phyloP scores from a whole-genome alignment of 1,140 invertebrate genomes.

The Drosophila lacertosa region DNA sequence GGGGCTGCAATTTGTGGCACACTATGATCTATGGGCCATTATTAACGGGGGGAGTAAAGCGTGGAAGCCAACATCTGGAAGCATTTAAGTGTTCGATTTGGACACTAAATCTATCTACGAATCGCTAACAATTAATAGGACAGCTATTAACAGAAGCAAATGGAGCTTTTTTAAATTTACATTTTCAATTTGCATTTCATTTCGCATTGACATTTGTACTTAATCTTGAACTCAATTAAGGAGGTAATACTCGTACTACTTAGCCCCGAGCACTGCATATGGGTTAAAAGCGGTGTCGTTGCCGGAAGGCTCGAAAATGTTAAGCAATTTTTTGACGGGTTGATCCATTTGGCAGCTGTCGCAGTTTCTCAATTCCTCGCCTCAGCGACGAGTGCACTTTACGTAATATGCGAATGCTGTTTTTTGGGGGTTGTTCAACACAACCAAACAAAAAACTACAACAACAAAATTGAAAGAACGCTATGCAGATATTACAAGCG shows the following conservation, averaged over 20 bases:
- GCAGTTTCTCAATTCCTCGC: conserved; percentile 36
- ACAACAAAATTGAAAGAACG: conserved; percentile 7
- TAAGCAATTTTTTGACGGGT: conserved; percentile 31
- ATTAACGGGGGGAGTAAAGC: background rate
- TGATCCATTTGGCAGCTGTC: conserved; percentile 44
- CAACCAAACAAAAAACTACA: background rate
- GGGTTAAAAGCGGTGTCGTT: conserved; percentile 53
- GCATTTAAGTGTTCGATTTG: conserved; percentile 68
- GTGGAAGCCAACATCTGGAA: conserved; percentile 48
- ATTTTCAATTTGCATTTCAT: conserved; percentile 56
- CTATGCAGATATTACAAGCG: conserved; percentile 33
- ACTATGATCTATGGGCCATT: conserved; percentile 33
- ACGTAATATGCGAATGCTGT: conserved; percentile 34
- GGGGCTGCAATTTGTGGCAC: conserved; percentile 41
- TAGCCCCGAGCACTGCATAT: conserved; percentile 46
- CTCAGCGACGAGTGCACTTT: conserved; percentile 45
- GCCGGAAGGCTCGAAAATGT: conserved; percentile 28
- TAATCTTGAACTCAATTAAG: conserved; percentile 62
- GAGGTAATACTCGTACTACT: conserved; percentile 46
- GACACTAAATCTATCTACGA: conserved; percentile 38
- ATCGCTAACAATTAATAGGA: conserved; percentile 11
- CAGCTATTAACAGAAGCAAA: conserved; percentile 1
- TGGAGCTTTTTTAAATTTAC: conserved; percentile 36
- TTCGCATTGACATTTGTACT: conserved; percentile 49
- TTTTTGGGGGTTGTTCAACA: conserved; percentile 33